Conservation (phyloP, 2,797 vertebrate genomes). For the Eremophila alpestris region DNA sequence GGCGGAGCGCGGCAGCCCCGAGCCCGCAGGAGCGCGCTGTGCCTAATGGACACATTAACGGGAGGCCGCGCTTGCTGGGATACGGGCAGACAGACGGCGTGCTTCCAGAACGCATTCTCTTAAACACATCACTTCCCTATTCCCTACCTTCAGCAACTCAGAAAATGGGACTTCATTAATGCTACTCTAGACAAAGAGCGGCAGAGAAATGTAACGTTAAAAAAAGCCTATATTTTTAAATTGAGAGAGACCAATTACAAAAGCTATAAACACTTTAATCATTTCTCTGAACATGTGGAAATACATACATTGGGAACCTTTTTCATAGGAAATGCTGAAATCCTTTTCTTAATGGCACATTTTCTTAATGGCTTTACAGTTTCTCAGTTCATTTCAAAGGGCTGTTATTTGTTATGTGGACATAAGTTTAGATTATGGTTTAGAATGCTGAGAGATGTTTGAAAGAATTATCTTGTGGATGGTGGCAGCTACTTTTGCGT, state of each 20-base stretch:
- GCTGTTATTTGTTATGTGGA: slow-evolving; percentile 67
- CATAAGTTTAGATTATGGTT: slow-evolving; percentile 70
- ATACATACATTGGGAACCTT: slow-evolving; percentile 61
- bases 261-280: slow-evolving; percentile 73
- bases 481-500: slow-evolving; percentile 31
- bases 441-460: slow-evolving; percentile 58
- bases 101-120: not conserved
- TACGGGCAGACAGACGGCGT: not conserved
- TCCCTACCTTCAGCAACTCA: slow-evolving; percentile 20
- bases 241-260: slow-evolving; percentile 67
- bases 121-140: slow-evolving; percentile 26
- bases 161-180: slow-evolving; percentile 59
- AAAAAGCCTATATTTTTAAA: slow-evolving; percentile 68
- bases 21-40: fast-evolving
- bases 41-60: not conserved
- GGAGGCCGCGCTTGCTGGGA: not conserved
- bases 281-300: slow-evolving; percentile 65
- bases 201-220: slow-evolving; percentile 51
- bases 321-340: slow-evolving; percentile 56
- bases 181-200: slow-evolving; percentile 48
- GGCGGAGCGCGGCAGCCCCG: fast-evolving
- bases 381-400: slow-evolving; percentile 65
- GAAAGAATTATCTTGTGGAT: slow-evolving; percentile 35
- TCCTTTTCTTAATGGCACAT: slow-evolving; percentile 69
- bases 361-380: slow-evolving; percentile 74